A percentile compares a stretch with the other conserved stretches of the same genome.
Evolutionary conservation across 2,888 invertebrate species (phyloP).

Genomic region (Chrysopilus asiliformis): DNA sequence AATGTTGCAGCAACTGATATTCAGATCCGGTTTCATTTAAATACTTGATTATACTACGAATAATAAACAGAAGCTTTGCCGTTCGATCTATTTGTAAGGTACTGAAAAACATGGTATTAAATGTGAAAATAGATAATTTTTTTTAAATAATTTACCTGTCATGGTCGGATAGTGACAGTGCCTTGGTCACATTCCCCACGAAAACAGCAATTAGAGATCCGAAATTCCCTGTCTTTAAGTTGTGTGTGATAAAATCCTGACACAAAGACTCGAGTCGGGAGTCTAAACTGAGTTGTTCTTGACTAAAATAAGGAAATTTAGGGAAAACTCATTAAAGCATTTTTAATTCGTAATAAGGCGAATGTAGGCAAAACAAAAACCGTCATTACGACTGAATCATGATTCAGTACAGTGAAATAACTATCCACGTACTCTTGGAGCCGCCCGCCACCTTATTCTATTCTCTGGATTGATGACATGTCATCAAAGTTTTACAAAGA

Average conservation of each 20-base stretch:
- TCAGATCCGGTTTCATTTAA: conserved; percentile 83
- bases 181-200: conserved; percentile 64
- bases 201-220: conserved; percentile 78
- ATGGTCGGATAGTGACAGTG: conserved; percentile 72
- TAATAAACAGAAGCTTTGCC: conserved; percentile 83
- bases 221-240: conserved; percentile 79
- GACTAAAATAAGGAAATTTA: conserved; percentile 39
- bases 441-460: too few species aligned
- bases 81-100: conserved; percentile 79
- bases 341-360: too few species aligned
- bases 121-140: too few species aligned
- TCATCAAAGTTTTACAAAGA: too few species aligned
- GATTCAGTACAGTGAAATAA: too few species aligned
- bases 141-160: conserved; percentile 52
- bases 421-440: too few species aligned
- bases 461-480: too few species aligned
- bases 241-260: conserved; percentile 68
- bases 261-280: conserved; percentile 61
- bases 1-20: conserved; percentile 71
- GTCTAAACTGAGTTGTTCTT: conserved; percentile 70
- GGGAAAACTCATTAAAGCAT: too few species aligned
- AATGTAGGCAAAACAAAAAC: too few species aligned
- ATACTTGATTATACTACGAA: conserved; percentile 74
- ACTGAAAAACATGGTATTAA: too few species aligned
- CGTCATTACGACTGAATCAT: too few species aligned